Evolutionary conservation across 2,797 vertebrate species (phyloP), one percentile per base, ranked within the genome.

Genomic region (Enteromius argenteus): DNA sequence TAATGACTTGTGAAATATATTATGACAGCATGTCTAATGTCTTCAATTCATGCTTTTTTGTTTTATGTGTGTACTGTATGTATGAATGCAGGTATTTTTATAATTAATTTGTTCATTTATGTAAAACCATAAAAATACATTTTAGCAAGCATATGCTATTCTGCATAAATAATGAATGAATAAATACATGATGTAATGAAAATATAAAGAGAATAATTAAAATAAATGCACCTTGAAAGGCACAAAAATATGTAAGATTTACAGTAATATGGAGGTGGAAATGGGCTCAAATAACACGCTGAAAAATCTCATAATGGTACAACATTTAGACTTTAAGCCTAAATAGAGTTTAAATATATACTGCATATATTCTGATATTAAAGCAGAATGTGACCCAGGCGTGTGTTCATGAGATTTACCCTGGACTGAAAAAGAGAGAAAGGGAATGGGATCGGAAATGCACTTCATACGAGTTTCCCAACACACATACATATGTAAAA

Each of bases 401-500:
- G 7, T 35, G 62, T 1, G 30, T 64, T 64, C 30, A 35, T 32
- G 30, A 66, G 30, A 35, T 66, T 66, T 32, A 19, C 30, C 62
- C 30, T 27, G 58, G 11, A 27, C 58, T 27, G 58, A 66, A 32
- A 9, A 9, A 19, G 15, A 32, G 14, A 62, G 5, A 58, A 14
- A 64, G 30, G 27, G 6, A 66, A 32, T 1, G 13, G 19, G 17
- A 32, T 64, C 5, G 44, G 58, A 62, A 64, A 80, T 15, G 27
- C 37, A 81, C 51, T 44, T 72, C 53, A 32, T 2, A 17, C 3
- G 23, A 72, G 79, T 73, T 81, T 62, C 1, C 80, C 44, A 64
- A 75, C 17, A 72, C 83, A 88, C 69, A 85, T 14, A 46, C 35
- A 75, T 23, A 79, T 44, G 58, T n/a, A 73, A 72, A 79, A 44